Base-by-base conservation (phyloP, 2,888 invertebrate species). In the Tethea ocularis region DNA sequence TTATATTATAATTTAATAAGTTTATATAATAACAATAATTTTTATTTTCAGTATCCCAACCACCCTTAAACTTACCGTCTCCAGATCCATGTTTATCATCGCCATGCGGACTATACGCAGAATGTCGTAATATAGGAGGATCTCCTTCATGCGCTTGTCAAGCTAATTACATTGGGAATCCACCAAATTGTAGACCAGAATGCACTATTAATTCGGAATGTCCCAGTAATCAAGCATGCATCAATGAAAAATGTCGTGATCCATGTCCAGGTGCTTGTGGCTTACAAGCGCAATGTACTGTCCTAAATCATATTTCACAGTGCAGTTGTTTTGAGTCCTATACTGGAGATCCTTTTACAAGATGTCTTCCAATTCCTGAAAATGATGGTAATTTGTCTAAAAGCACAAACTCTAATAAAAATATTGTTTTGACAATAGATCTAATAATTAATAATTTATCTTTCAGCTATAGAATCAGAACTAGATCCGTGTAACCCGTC, bases 121-220 rank as follows among this genome's bases (percentile, higher is more conserved):
- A 94, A 68, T 96, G 96, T 75, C 90, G 94, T 36, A 91, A 94
- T 67, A 85, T 94, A 38, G 92, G 92, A 63, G 94, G 93, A 56
- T 85, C 92, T 62, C 93, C 95, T 15, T 94, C 95, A 22, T 95
- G 95, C 74, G 94, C 94, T 17, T 95, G 96, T 77, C 80, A 94
- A 64, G 79, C 91, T 17, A 93, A 90, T 64, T 95, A 94, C 73
- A 84, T 94, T 51, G 96, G 96, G 15, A 94, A 90, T 66, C 95
- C 96, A 57, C 95, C 96, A 0, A 94, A 95, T 68, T 96, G 96
- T 74, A 92, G 95, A 61, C 95, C 96, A 0, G 95, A 95, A 78
- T 96, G 96, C 80, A 93, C 93, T 8, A 94, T 95, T n/a, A 95
- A 95, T 77, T 93, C 95, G 0, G 96, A 96, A 73, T 97, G 97